A percentile compares a stretch with the other conserved stretches of the same genome.
Conservation (phyloP, 2,113 vertebrate species). For the Brevimyrus niger region DNA sequence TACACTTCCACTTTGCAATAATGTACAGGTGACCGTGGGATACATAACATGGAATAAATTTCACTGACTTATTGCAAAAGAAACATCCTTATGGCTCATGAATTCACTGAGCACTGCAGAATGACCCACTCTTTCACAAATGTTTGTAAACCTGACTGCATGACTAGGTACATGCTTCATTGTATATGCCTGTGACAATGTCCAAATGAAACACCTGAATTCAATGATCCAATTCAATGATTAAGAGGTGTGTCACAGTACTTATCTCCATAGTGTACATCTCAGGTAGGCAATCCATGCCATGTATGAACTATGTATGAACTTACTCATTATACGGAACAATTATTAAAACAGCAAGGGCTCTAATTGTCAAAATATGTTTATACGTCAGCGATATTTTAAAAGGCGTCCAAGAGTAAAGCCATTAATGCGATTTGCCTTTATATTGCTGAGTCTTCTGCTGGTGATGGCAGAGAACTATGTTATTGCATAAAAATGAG, state of each 20-base stretch:
- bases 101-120: not conserved
- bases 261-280: not conserved
- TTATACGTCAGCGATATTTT: constrained; percentile 52
- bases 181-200: not conserved
- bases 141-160: not conserved
- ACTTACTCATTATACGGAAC: constrained; percentile 22
- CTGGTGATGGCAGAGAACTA: constrained; percentile 19
- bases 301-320: constrained; percentile 42
- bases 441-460: constrained; percentile 22
- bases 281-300: constrained; percentile 32
- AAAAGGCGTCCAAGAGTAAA: constrained; percentile 36
- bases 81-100: not conserved
- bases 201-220: not conserved
- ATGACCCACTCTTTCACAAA: not conserved
- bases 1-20: too few relatives aligned
- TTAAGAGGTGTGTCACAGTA: not conserved
- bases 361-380: constrained; percentile 52
- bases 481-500: constrained; percentile 1
- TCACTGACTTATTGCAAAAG: not conserved
- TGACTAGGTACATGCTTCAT: not conserved
- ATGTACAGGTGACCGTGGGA: too few relatives aligned
- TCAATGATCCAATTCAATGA: not conserved
- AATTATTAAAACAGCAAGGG: constrained; percentile 42
- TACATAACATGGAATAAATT: too few relatives aligned
- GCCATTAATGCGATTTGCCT: constrained; percentile 29